Evolutionary conservation across 2,888 invertebrate species (phyloP), one percentile per base, ranked within the genome.

Genomic region (Choristoneura rosaceana): DNA sequence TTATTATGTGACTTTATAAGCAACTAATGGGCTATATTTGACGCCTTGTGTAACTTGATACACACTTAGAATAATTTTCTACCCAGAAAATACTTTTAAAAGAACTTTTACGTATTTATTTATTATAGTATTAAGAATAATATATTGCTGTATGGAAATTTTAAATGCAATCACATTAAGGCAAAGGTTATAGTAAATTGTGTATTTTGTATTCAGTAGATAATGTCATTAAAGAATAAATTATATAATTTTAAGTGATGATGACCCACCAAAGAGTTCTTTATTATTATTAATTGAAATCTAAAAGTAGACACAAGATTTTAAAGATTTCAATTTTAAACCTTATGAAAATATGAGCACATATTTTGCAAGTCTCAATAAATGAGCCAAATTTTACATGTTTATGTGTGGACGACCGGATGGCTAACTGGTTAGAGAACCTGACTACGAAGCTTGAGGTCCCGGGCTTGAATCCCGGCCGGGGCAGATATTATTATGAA

Each of bases 11-110:
- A 50, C 60, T 67, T 47, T 68, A 60, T 67, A 60, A 60, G 34
- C 60, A 47, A 47, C 60, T 68, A 68, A 68, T 68, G 34, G 68
- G 34, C 68, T 17, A 17, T 47, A 38, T 47, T 60, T 60, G 47
- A 81, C 87, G 85, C 87, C 81, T 86, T 76, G 70, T 73, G 86
- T 82, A 86, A 88, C 82, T 73, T 79, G 84, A 89, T 85, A 83
- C 65, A 9, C 12, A 25, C 47, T 59, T 43, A n/a, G 59, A 66
- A 66, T 66, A 67, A 58, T 17, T 43, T 14, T 68, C 47, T 50
- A 59, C 55, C 17, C 50, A 41, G 41, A 8, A n/a, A 2, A 38
- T 50, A 47, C 47, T 12, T 60, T 60, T 68, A 59, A 8, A n/a
- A 5, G 15, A 34, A 47, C 47, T 12, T 60, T 60, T 68, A 59